Evolutionary conservation across 2,113 vertebrate genomes (phyloP).

Genomic region (Siniperca knerii): DNA sequence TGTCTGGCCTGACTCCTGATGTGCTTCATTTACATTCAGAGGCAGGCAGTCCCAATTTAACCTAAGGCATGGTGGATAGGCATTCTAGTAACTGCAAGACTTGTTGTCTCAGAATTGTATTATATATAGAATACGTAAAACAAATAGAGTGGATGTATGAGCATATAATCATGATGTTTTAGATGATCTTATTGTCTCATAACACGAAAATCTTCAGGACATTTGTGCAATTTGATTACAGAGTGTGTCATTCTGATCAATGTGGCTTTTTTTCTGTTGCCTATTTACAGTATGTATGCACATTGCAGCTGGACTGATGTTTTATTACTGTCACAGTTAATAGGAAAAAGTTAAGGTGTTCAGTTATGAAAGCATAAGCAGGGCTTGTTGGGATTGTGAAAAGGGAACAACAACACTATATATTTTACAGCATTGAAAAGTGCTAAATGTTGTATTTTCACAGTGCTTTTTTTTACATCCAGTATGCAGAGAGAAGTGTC

Average conservation of each 20-base stretch:
- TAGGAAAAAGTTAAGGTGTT: not conserved
- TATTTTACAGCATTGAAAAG: not conserved
- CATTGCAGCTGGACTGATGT: not conserved
- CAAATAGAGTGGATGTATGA: not conserved
- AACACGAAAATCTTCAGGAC: not conserved
- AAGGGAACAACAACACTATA: not conserved
- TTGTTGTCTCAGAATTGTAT: not conserved
- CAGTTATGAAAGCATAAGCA: not conserved
- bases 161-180: not conserved
- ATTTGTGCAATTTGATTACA: not conserved
- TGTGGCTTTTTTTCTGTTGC: not conserved
- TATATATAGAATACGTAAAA: not conserved
- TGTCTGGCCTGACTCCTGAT: slow-evolving; percentile 1
- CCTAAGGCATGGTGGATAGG: not conserved
- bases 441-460: slow-evolving; percentile 27
- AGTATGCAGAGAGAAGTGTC: not conserved
- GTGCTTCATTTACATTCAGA: slow-evolving; percentile 59
- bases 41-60: not conserved
- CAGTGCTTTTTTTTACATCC: slow-evolving; percentile 3
- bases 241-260: not conserved
- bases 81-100: not conserved
- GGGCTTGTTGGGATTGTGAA: not conserved
- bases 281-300: not conserved
- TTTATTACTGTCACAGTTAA: not conserved
- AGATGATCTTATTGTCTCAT: slow-evolving; percentile 13